Base-by-base conservation (phyloP, 92 coral and sea anemone genomes). In the Umimayanthus chanpuru region DNA sequence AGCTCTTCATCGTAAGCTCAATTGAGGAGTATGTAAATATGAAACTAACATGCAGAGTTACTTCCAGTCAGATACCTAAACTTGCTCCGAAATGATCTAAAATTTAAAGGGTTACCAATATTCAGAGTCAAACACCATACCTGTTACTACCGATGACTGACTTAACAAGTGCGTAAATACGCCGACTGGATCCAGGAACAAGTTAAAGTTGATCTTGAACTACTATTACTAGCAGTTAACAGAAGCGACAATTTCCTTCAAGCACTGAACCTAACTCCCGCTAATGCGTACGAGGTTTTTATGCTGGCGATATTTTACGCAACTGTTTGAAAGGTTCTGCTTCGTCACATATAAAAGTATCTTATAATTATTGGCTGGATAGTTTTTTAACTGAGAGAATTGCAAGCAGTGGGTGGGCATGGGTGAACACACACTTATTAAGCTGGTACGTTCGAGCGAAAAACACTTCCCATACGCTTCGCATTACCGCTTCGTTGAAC, bases 401-500 rank as follows among this genome's bases (percentile, higher is more conserved):
- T 66, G 39, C 14, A 6, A 26, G 41, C 25, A 68, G 74, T 70
- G 61, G 67, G 71, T 47, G 55, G 70, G 77, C 87, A 83, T 47
- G 87, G 56, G 67, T 43, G 41, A 56, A 32, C 64, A 83, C 8
- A 11, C 15, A 7, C 26, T 26, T 4, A 29, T 26, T 15, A 5
- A 0, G 30, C 78, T 16, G 87, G 78, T 44, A 83, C 64, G n/a
- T 18, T 75, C 6, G 77, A 23, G 64, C 7, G 36, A 0, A 12
- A 41, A 40, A 3, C 38, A 14, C n/a, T 16, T 14, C 29, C 10
- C 6, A 9, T 16, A 73, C 15, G 7, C 21, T 18, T 73, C 78
- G 78, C 53, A 25, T 43, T 75, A 75, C 25, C 39, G 79, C 79
- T 75, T 43, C 44, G 11, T 23, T 75, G 79, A 75, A 39, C 79